Evolutionary conservation across 2,797 vertebrate genomes (phyloP).

Genomic region (Tapera naevia): DNA sequence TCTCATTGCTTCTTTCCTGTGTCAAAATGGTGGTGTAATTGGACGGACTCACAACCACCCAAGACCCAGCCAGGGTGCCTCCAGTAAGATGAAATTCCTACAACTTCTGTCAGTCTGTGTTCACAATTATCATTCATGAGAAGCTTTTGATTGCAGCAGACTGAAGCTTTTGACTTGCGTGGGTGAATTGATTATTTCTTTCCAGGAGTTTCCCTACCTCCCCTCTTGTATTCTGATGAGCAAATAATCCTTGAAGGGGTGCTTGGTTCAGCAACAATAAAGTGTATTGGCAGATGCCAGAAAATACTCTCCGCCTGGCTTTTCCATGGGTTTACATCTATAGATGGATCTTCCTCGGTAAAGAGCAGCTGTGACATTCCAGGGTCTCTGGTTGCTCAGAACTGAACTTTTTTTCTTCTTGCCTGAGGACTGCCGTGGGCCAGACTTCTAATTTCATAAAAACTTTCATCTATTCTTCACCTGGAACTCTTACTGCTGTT

Average conservation of each 20-base stretch:
- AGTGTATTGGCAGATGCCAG: not conserved
- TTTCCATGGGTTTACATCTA: not conserved
- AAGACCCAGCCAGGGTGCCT: not conserved
- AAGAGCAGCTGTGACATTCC: not conserved
- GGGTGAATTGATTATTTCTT: not conserved
- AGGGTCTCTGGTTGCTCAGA: not conserved
- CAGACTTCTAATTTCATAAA: not conserved
- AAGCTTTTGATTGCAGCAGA: not conserved
- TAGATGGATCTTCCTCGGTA: not conserved
- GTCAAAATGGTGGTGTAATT: not conserved
- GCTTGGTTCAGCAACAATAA: not conserved
- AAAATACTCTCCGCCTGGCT: not conserved
- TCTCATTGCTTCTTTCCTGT: not conserved
- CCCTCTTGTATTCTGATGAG: not conserved
- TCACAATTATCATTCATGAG: not conserved
- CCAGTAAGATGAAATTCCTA: not conserved
- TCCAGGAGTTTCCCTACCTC: not conserved
- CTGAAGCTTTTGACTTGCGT: not conserved
- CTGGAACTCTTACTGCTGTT: not conserved
- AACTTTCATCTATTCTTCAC: not conserved
- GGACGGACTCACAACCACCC: not conserved
- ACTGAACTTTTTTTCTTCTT: not conserved
- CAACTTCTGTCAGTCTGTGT: not conserved
- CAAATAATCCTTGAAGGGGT: not conserved
- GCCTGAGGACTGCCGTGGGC: not conserved